Percentiles rank a stretch among this genome's conserved stretches.
These are phyloP conservation scores for Pygocentrus nattereri DNA, from an alignment of 2,797 vertebrate species.

Conservation along the genomic window DNA sequence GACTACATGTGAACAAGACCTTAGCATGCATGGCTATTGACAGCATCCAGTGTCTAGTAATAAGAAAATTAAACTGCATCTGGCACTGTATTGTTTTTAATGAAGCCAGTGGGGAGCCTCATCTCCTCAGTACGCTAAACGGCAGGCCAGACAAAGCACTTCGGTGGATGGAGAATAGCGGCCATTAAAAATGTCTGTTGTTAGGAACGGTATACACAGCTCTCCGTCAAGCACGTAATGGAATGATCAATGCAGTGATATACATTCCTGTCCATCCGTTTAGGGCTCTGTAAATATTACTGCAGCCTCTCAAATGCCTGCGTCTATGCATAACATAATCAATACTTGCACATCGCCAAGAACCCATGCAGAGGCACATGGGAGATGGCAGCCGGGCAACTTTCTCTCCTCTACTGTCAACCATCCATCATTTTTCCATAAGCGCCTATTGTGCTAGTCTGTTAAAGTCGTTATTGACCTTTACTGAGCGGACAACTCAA, in stretches of 20 bases:
- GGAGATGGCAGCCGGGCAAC: neutral
- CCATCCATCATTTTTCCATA: slow-evolving; percentile 45
- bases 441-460: slow-evolving; percentile 30
- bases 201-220: slow-evolving; percentile 57
- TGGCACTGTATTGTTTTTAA: slow-evolving; percentile 32
- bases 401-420: neutral
- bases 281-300: slow-evolving; percentile 41
- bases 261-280: slow-evolving; percentile 49
- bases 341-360: neutral
- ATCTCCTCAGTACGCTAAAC: slow-evolving; percentile 21
- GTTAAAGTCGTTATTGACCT: slow-evolving; percentile 35
- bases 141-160: slow-evolving; percentile 6
- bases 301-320: neutral
- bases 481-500: slow-evolving; percentile 57
- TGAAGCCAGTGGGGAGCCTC: slow-evolving; percentile 39
- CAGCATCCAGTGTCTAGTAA: slow-evolving; percentile 23
- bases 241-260: slow-evolving; percentile 66
- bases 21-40: neutral
- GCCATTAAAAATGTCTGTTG: slow-evolving; percentile 35
- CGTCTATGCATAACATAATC: slow-evolving; percentile 8
- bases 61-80: slow-evolving; percentile 29
- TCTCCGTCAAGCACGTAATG: slow-evolving; percentile 58
- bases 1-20: slow-evolving; percentile 19
- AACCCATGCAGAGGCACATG: neutral
- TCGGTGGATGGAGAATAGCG: slow-evolving; percentile 1